Conservation (phyloP, 1,140 invertebrate genomes). For the Rhopalosiphum padi region DNA sequence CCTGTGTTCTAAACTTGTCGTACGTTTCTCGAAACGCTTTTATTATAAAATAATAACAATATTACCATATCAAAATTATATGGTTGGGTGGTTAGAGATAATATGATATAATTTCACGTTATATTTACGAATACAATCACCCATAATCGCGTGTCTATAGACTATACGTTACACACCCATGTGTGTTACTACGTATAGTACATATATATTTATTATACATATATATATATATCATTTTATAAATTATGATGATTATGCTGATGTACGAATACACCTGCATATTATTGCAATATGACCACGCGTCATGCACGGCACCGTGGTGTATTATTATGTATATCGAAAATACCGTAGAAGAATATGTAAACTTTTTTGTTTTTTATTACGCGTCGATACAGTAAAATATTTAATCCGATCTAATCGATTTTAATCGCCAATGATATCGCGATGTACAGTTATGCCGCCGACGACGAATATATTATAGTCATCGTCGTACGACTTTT, state of each 20-base stretch:
- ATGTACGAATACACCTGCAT: neutral
- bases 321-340: neutral
- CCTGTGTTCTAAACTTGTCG: neutral
- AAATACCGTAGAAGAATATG: neutral
- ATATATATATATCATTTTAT: neutral
- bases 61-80: neutral
- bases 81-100: neutral
- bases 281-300: neutral
- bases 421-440: too few relatives aligned
- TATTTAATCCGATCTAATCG: too few relatives aligned
- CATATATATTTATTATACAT: too few relatives aligned
- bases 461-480: neutral
- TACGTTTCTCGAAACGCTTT: neutral
- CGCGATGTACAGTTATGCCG: too few relatives aligned
- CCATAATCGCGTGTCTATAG: neutral
- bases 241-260: neutral
- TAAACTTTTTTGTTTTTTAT: neutral
- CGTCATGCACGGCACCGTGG: neutral
- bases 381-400: too few relatives aligned
- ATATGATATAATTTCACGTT: neutral
- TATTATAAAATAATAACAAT: neutral
- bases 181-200: neutral
- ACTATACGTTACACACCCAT: neutral
- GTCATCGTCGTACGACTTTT: neutral
- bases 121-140: neutral